A percentile compares a stretch with the other conserved stretches of the same genome.
Evolutionary conservation across 2,113 vertebrate species (phyloP).

Genomic region (Pygoscelis antarcticus): DNA sequence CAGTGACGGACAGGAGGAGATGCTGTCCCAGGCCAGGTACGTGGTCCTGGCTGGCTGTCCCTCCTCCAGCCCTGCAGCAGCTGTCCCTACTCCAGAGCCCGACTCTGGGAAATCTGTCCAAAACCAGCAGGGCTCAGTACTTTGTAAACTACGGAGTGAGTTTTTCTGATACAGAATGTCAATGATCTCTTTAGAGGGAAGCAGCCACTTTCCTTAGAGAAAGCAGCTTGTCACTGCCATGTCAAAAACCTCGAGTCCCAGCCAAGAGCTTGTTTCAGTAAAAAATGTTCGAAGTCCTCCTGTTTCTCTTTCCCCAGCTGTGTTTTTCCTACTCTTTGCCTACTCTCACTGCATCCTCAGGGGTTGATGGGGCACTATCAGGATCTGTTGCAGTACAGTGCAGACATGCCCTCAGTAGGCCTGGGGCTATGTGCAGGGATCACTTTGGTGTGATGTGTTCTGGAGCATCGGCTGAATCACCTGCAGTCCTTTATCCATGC

Average conservation of each 20-base stretch:
- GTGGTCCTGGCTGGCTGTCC: background rate
- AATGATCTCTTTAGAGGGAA: background rate
- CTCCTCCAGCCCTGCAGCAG: background rate
- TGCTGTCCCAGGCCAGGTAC: background rate
- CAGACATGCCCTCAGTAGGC: background rate
- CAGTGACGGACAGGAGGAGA: background rate
- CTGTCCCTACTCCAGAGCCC: background rate
- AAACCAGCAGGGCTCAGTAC: background rate
- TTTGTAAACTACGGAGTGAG: background rate
- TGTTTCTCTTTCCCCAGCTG: background rate
- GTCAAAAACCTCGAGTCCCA: background rate
- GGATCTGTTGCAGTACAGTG: accelerated
- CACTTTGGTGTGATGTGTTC: background rate
- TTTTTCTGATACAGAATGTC: background rate
- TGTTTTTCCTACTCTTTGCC: background rate
- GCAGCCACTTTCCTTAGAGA: background rate
- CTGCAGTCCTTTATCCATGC: background rate
- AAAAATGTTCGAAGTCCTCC: background rate
- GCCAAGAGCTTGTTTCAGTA: background rate
- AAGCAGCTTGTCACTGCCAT: background rate
- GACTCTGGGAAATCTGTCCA: background rate
- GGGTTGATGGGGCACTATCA: background rate
- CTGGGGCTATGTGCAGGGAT: background rate
- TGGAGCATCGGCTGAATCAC: background rate
- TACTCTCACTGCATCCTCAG: background rate